Evolutionary conservation across 2,797 vertebrate species (phyloP).

Genomic region (Parauchenoglanis punctatus): DNA sequence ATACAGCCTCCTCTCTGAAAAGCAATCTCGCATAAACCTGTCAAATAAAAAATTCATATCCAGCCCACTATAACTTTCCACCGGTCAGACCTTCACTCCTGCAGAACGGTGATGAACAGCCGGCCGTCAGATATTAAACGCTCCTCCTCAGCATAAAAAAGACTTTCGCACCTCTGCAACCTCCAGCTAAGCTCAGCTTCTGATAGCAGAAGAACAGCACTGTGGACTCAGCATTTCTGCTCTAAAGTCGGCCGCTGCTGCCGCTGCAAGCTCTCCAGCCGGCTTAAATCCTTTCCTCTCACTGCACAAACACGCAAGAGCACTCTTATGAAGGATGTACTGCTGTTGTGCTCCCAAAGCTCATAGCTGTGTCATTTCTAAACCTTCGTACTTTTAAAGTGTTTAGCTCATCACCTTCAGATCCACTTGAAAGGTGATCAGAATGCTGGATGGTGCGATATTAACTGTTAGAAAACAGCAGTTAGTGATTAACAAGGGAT

Average conservation of each 20-base stretch:
- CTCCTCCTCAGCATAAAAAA: conserved; percentile 67
- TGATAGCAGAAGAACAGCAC: conserved; percentile 30
- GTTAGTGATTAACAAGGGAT: not conserved
- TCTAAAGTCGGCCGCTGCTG: not conserved
- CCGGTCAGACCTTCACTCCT: conserved; percentile 60
- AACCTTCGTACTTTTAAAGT: conserved; percentile 14
- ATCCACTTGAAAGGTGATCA: not conserved
- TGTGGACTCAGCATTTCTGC: conserved; percentile 37
- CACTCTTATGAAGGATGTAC: conserved; percentile 23
- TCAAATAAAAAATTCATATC: conserved; percentile 78
- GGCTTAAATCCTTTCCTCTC: conserved; percentile 26
- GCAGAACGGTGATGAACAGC: conserved; percentile 70
- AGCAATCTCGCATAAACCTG: conserved; percentile 71
- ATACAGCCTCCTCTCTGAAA: conserved; percentile 62
- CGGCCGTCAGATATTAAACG: conserved; percentile 72
- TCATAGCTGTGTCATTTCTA: conserved; percentile 22
- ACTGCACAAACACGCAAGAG: conserved; percentile 17
- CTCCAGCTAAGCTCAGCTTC: conserved; percentile 44
- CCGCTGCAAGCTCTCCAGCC: conserved; percentile 10
- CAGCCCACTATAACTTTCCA: conserved; percentile 54
- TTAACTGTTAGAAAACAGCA: not conserved
- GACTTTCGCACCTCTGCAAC: conserved; percentile 49
- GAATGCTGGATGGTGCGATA: not conserved
- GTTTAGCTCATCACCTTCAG: conserved; percentile 22
- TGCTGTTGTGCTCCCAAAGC: conserved; percentile 10